Base-by-base conservation (phyloP, 1,140 invertebrate genomes). In the Aphelenchoides avenae region DNA sequence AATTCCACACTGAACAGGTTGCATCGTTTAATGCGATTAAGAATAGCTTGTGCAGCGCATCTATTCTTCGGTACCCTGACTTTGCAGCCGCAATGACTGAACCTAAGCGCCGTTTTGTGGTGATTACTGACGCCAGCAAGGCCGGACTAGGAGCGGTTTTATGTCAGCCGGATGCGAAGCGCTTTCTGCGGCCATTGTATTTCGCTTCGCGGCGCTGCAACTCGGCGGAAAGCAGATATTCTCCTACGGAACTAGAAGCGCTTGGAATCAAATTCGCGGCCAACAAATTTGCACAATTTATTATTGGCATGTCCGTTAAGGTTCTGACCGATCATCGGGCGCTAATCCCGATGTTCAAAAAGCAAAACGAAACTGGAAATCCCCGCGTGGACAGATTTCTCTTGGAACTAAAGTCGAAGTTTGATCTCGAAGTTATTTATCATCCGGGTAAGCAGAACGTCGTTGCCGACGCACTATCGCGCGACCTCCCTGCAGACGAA, bases 41-140 rank as follows among this genome's bases (percentile, higher is more conserved):
- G 39, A 11, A 52, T 15, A n/a, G 13, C 7, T 33, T 71, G 24
- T 26, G 34, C 11, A 27, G 22, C 9, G 18, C 40, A 30, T 54
- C 54, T 1, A 43, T 70, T 20, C 20, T 70, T 22, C 31, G n/a
- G 26, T 42, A 48, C 9, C 66, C 68, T 5, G 52, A 69, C 24
- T 51, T 44, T 11, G 41, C 33, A 1, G 58, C 42, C 11, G 57
- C 57, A 0, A 3, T 13, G 13, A 20, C 27, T 27, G 57, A 53
- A 13, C 18, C 24, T 2, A 29, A 51, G 51, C 41, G 47, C 36
- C 26, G 39, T 24, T 71, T 71, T 30, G 43, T 52, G 15, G 36
- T 70, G 24, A 24, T 59, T 27, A 65, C 55, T 2, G 68, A 71
- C 42, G 68, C 68, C 7, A 44, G 46, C 11, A 46, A 49, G 18